Evolutionary conservation across 2,888 invertebrate genomes (phyloP), one percentile per base, ranked within the genome.

Genomic region (Villa cingulata): DNA sequence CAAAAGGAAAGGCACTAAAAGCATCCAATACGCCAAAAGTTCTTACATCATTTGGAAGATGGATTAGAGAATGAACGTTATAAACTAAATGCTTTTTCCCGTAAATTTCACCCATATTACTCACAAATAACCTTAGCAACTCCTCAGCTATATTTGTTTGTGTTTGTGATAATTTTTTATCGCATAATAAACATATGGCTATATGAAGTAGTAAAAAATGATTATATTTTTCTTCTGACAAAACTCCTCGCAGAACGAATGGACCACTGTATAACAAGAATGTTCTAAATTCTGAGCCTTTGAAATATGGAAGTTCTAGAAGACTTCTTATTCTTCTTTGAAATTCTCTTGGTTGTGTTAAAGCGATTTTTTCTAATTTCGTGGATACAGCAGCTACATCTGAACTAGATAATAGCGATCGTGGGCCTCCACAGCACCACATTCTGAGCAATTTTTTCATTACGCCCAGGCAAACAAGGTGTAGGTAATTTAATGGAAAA

Each of bases 1-100:
- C n/a, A n/a, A n/a, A n/a, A n/a, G n/a, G n/a, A n/a, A n/a, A n/a
- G n/a, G n/a, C n/a, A n/a, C n/a, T n/a, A n/a, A n/a, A 56, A 20
- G 48, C 41, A 38, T 58, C 55, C 34, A 58, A 42, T 12, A 18
- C 14, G 5, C 55, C 57, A 48, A 41, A 51, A 6, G 41, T 48
- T 50, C 51, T 48, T 9, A 48, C 54, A 38, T 56, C 54, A 45
- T 51, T 32, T 14, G 52, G 40, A 10, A 57, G 38, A 50, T 58
- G 56, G 27, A 56, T 48, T 29, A 57, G 46, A 49, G 54, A 55
- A 38, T 57, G 57, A 2, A 58, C 48, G 48, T 58, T 57, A 29
- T 54, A 51, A n/a, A n/a, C n/a, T n/a, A n/a, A n/a, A n/a, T n/a
- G n/a, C n/a, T n/a, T n/a, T n/a, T n/a, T n/a, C n/a, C 57, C 56